Evolutionary conservation across 2,888 invertebrate species (phyloP), one percentile per base, ranked within the genome.

Genomic region (Watsonalla cultraria): DNA sequence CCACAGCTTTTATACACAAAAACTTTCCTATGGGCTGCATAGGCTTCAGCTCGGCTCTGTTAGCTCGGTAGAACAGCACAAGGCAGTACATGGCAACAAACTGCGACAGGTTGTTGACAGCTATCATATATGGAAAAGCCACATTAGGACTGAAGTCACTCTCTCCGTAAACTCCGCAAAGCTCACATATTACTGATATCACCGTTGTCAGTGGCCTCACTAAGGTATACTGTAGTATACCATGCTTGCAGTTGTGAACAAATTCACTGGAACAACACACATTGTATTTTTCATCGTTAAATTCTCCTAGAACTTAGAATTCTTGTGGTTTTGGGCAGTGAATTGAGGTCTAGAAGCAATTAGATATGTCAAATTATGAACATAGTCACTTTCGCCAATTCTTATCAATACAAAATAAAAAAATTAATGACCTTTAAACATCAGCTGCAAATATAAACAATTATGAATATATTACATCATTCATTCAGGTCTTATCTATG

Each of bases 1-100:
- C 98, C 53, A 99, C 98, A 64, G 98, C 97, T 90, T 99, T 99
- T 68, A 99, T 98, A 84, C 98, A 98, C 52, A 99, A 91, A 89
- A 99, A 98, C 86, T 99, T 99, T 49, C 97, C 96, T 62, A 99
- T 92, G 0, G 99, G 99, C 76, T 95, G 95, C 96, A 99, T 97
- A 6, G 98, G 98, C 67, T 94, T 93, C 49, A 99, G 86, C 81
- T 98, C 97, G 54, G 95, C 93, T 70, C 94, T 93, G 80, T 96
- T 97, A 5, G 98, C 98, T 82, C 93, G 94, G 78, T 99, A 99
- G 85, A 99, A 99, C 61, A 99, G 91, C 24, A 98, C 96, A 56
- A 99, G 90, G 76, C 98, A 98, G 74, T 99, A 99, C 98, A 99
- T 98, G 14, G 98, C 98, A 58, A 96, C 94, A 85, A 98, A 97